Evolutionary conservation across 92 coral and sea anemone genomes (phyloP).

Genomic region (Zoanthus gigantus): DNA sequence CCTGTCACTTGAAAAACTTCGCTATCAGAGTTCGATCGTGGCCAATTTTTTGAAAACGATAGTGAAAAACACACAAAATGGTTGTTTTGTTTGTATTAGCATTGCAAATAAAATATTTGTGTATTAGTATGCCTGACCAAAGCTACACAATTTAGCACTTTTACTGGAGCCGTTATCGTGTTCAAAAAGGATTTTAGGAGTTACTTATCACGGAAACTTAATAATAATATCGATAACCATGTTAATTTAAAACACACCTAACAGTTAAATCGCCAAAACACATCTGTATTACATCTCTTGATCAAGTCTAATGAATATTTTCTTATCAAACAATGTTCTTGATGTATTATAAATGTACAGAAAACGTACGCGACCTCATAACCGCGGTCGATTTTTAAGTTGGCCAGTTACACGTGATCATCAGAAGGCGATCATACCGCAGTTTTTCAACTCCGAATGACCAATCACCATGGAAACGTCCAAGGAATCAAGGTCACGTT

Average conservation of each 20-base stretch:
- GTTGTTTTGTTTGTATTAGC: neutral
- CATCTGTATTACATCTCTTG: neutral
- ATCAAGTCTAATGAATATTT: neutral
- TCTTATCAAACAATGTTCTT: neutral
- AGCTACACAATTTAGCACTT: neutral
- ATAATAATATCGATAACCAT: constrained; percentile 1
- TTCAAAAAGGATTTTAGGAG: neutral
- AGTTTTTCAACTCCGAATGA: neutral
- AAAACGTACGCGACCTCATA: neutral
- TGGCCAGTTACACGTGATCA: neutral
- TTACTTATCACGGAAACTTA: constrained; percentile 19
- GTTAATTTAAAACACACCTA: neutral
- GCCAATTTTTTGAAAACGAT: neutral
- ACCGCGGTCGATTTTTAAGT: neutral
- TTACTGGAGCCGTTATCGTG: neutral
- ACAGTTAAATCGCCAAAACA: neutral
- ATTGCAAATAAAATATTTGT: neutral
- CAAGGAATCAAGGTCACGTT: neutral
- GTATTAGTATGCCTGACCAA: neutral
- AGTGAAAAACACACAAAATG: neutral
- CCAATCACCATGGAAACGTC: constrained; percentile 8
- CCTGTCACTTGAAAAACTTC: constrained; percentile 36
- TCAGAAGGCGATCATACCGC: neutral
- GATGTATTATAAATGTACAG: neutral
- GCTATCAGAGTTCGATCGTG: constrained; percentile 26